Base-by-base conservation (phyloP, 2,888 invertebrate genomes). In the Drosophila yooni region DNA sequence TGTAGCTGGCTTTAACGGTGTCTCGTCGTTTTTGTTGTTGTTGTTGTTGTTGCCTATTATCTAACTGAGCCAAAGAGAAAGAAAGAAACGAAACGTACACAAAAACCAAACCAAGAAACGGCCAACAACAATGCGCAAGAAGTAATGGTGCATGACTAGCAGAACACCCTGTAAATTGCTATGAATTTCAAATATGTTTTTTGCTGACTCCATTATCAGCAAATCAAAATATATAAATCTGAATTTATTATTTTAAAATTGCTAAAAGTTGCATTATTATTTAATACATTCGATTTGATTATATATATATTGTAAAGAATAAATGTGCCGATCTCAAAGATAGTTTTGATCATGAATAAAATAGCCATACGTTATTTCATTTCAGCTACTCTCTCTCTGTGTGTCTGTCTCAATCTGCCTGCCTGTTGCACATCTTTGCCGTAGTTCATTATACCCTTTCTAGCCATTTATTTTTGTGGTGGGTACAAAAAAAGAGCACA, bases 51-150 rank as follows among this genome's bases (percentile, higher is more conserved):
- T 63, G 76, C 62, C 76, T 81, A 83, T 86, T 88, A 88, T 90
- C 90, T 88, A 88, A 88, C 90, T 76, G 48, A 72, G 68, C 52
- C 66, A 73, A 76, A 74, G 78, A 79, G 77, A 86, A 84, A 71
- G 76, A 83, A 82, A 86, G 77, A 85, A 81, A 73, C 70, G 71
- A 85, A 79, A 76, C 69, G 71, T 71, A 29, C 52, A 52, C 51
- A 79, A 60, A 53, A 71, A 50, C 64, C 64, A 13, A 70, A 66
- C 76, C 62, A 71, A 60, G 40, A 67, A 65, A 76, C 53, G 43
- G 53, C 33, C 51, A 60, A 54, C 46, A 76, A 59, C 63, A 59
- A 56, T 36, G 60, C 33, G 38, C 15, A 15, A 34, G 11, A 36
- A 27, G 31, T 15, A 36, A 31, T 15, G n/a, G 25, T 60, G 29